These are phyloP conservation scores for Megamerina dolium DNA, from an alignment of 2,888 invertebrate species.

Conservation along the genomic window DNA sequence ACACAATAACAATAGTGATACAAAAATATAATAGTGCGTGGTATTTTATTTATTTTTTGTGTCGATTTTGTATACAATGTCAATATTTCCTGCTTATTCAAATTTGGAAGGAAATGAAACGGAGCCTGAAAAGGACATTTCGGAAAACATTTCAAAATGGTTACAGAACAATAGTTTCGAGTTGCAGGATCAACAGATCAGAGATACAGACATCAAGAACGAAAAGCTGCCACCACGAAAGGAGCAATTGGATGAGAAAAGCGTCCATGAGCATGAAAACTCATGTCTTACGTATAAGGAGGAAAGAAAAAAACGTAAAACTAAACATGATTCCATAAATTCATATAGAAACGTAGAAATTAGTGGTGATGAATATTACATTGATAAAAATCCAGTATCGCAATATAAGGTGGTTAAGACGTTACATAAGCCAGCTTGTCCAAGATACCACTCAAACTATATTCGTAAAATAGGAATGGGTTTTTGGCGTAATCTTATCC, in stretches of 20 bases:
- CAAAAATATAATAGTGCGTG: no score
- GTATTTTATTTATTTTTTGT: no score
- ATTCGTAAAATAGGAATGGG: conserved; percentile 2
- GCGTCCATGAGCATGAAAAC: no score
- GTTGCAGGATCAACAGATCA: conserved; percentile 12
- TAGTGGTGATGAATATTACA: conserved; percentile 53
- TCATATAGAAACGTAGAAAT: no score
- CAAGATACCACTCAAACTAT: conserved; percentile 50
- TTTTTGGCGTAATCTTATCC: conserved; percentile 7
- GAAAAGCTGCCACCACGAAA: neutral
- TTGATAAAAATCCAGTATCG: conserved; percentile 55
- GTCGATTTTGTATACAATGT: conserved; percentile 17
- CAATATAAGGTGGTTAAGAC: conserved; percentile 58
- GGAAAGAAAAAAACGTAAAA: conserved; percentile 2
- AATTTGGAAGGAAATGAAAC: neutral
- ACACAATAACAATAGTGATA: no score
- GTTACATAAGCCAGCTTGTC: conserved; percentile 59
- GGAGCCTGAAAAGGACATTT: neutral
- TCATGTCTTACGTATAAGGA: neutral
- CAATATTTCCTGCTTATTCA: conserved; percentile 24
- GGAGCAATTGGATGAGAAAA: neutral
- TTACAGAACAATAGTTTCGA: conserved; percentile 23
- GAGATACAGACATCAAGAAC: neutral
- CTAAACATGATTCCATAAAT: conserved; percentile 23
- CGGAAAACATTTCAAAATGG: conserved; percentile 12